Conservation (phyloP, 1,140 invertebrate species). For the Diorhabda elongata region DNA sequence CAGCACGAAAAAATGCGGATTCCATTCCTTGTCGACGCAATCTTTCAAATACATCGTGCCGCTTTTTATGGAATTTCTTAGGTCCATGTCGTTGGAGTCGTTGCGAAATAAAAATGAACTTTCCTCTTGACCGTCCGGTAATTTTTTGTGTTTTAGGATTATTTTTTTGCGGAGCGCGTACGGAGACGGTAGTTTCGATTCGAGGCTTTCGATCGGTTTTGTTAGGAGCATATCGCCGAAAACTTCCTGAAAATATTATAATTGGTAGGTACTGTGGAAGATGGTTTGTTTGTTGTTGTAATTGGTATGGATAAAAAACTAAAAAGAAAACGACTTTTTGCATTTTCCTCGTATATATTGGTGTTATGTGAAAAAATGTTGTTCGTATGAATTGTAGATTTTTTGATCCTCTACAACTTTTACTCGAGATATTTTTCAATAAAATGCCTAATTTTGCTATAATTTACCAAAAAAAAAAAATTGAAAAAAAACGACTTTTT, state of each 20-base stretch:
- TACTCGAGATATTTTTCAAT: too few relatives aligned
- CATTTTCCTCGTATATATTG: too few relatives aligned
- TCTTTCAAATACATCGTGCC: constrained; percentile 89
- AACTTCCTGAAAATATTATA: constrained; percentile 59
- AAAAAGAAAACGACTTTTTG: too few relatives aligned
- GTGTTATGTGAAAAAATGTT: too few relatives aligned
- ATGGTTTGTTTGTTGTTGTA: too few relatives aligned
- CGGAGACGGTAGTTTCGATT: constrained; percentile 83
- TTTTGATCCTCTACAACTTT: too few relatives aligned
- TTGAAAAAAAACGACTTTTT: too few relatives aligned
- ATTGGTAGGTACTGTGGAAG: not conserved
- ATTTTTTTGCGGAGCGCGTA: constrained; percentile 72
- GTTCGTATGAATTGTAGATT: too few relatives aligned
- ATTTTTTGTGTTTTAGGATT: constrained; percentile 90
- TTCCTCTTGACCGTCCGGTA: constrained; percentile 82
- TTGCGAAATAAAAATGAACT: constrained; percentile 34
- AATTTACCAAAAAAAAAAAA: too few relatives aligned
- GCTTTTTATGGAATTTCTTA: constrained; percentile 87
- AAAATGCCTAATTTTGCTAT: too few relatives aligned
- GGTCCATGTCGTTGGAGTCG: constrained; percentile 27
- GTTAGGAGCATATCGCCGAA: constrained; percentile 86
- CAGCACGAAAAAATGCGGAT: constrained; percentile 92
- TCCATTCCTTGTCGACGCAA: constrained; percentile 84
- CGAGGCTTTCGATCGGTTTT: constrained; percentile 77
- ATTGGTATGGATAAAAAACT: too few relatives aligned